Evolutionary conservation across 2,888 invertebrate genomes (phyloP), one percentile per base, ranked within the genome.

Genomic region (Agrotis ipsilon): DNA sequence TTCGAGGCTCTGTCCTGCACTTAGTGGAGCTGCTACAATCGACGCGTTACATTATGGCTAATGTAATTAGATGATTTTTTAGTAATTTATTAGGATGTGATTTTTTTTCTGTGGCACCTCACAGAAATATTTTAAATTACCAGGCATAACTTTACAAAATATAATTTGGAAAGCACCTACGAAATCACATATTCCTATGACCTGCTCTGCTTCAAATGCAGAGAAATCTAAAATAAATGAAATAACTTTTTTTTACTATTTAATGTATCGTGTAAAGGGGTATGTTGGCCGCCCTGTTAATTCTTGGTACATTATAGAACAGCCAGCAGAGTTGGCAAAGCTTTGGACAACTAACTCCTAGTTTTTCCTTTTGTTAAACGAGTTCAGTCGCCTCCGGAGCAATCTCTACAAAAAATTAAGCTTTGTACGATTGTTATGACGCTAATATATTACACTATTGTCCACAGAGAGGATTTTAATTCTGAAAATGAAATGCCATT

Each of bases 321-420:
- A 75, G 9, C 72, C 82, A 39, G 49, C 69, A 78, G 73, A 82
- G 88, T 86, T 89, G 85, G 88, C 87, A 85, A 85, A 84, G 89
- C 85, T 86, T 87, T 80, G 86, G 83, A 87, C 88, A 86, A 87
- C 88, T 89, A 82, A 86, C 81, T 87, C 80, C 51, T 76, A 85
- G 79, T 88, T 84, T 86, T 88, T 81, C 85, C 85, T 91, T 92
- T 90, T 90, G 80, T 86, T 58, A 78, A 69, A 81, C 82, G 76
- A 86, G 85, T 83, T 78, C 82, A 82, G 87, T 87, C 83, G 88
- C 88, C 87, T 87, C 84, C 78, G 77, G 78, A 84, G 83, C 82
- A 83, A 82, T 86, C 69, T 82, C 81, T 48, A 78, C 85, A 88
- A 88, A 90, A 89, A 87, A 84, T 78, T 78, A 75, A 67, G 85